Conservation (phyloP, 1,140 invertebrate genomes). For the Eubasilissa regina region DNA sequence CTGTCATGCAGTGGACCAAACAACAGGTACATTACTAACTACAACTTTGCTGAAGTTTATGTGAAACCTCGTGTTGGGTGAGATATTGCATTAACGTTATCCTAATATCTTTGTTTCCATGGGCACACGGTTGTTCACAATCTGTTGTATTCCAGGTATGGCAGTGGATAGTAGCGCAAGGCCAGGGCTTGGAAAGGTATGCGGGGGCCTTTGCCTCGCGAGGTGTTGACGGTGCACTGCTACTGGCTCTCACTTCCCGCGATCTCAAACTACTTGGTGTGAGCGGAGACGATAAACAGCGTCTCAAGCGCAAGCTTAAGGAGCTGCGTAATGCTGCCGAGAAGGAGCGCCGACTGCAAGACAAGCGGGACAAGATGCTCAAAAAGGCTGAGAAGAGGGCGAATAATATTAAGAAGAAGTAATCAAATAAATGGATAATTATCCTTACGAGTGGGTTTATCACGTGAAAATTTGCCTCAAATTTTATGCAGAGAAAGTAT, state of each 20-base stretch:
- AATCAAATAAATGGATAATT: too few species aligned
- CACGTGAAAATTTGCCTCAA: too few species aligned
- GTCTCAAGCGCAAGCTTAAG: slow-evolving; percentile 91
- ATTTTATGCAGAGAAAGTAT: too few species aligned
- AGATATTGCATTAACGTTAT: too few species aligned
- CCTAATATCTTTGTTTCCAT: too few species aligned
- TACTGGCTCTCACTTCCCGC: slow-evolving; percentile 88
- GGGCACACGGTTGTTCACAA: too few species aligned
- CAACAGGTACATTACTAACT: slow-evolving; percentile 90
- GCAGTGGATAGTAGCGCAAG: slow-evolving; percentile 88
- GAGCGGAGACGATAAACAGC: slow-evolving; percentile 83
- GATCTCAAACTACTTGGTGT: slow-evolving; percentile 91
- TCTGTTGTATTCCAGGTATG: slow-evolving; percentile 77
- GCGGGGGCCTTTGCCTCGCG: slow-evolving; percentile 87
- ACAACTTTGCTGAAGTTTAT: too few species aligned
- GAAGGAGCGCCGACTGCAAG: slow-evolving; percentile 82
- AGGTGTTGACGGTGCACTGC: slow-evolving; percentile 85
- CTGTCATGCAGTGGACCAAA: slow-evolving; percentile 88
- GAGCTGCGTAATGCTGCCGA: slow-evolving; percentile 86
- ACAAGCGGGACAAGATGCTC: slow-evolving; percentile 87
- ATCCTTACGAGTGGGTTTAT: too few species aligned
- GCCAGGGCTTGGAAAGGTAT: slow-evolving; percentile 86
- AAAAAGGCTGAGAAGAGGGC: slow-evolving; percentile 83
- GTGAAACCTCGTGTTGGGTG: too few species aligned
- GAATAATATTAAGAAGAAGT: slow-evolving; percentile 74